Conservation (phyloP, 92 coral and sea anemone genomes). For the Phymanthus crucifer region DNA sequence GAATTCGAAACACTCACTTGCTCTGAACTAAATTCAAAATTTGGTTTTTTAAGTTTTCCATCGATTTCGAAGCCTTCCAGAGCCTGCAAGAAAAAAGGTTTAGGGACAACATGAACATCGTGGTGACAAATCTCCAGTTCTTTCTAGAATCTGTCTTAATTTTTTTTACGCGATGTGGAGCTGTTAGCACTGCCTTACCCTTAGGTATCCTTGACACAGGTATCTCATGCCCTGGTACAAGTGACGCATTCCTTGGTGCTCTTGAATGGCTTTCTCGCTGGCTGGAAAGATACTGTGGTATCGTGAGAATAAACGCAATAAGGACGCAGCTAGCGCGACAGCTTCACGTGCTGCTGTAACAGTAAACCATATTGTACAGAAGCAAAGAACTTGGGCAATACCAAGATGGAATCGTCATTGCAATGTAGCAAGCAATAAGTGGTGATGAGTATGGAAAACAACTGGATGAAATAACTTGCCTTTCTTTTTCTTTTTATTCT, state of each 20-base stretch:
- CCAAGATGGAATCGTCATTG: not conserved
- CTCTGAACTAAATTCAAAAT: constrained; percentile 90
- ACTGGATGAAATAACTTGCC: too few species aligned
- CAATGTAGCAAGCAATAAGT: not conserved
- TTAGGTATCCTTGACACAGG: constrained; percentile 90
- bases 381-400: not conserved
- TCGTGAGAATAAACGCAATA: not conserved
- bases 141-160: not conserved
- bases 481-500: constrained; percentile 96
- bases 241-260: constrained; percentile 97
- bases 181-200: too few species aligned
- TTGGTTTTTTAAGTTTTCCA: constrained; percentile 81
- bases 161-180: not conserved
- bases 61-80: constrained; percentile 85
- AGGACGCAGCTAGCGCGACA: not conserved
- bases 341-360: not conserved
- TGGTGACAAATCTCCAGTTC: not conserved
- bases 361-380: not conserved
- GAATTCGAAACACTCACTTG: constrained; percentile 56
- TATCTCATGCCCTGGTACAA: constrained; percentile 96
- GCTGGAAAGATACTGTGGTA: constrained; percentile 40
- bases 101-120: not conserved
- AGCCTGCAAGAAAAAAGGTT: constrained; percentile 17
- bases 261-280: constrained; percentile 91
- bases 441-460: not conserved